A percentile compares a stretch with the other conserved stretches of the same genome.
Evolutionary conservation across 2,888 invertebrate species (phyloP).

Genomic region (Gortyna flavago): DNA sequence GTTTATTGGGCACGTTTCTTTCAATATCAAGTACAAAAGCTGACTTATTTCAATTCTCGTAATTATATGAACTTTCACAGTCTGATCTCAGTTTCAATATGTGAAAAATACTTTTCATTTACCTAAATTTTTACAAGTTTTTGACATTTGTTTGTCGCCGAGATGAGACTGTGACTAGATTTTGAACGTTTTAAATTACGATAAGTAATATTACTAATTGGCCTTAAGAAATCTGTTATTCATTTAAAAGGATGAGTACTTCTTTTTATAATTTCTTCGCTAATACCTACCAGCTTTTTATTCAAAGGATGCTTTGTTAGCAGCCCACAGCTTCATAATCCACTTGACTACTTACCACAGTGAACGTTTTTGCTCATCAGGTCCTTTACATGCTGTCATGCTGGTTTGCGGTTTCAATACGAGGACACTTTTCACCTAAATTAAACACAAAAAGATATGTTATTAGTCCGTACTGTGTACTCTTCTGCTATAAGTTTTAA

Average conservation of each 20-base stretch:
- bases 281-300: not conserved
- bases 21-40: not conserved
- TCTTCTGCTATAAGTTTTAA: constrained; percentile 4
- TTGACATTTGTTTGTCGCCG: too few relatives aligned
- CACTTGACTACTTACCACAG: not conserved
- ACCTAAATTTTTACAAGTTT: too few relatives aligned
- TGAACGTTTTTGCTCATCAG: not conserved
- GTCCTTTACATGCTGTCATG: too few relatives aligned
- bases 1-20: not conserved
- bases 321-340: not conserved
- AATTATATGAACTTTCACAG: not conserved
- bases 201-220: too few relatives aligned
- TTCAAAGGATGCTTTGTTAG: constrained; percentile 2
- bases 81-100: not conserved
- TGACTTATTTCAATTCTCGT: not conserved
- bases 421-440: not conserved
- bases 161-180: too few relatives aligned
- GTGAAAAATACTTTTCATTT: not conserved
- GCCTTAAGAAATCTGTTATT: not conserved
- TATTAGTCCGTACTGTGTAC: not conserved
- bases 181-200: too few relatives aligned
- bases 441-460: not conserved
- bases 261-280: not conserved
- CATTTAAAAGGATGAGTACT: not conserved
- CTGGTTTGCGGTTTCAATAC: not conserved